phyloP scores from a whole-genome alignment of 2,888 invertebrate species.

The Drosophila prolongata region DNA sequence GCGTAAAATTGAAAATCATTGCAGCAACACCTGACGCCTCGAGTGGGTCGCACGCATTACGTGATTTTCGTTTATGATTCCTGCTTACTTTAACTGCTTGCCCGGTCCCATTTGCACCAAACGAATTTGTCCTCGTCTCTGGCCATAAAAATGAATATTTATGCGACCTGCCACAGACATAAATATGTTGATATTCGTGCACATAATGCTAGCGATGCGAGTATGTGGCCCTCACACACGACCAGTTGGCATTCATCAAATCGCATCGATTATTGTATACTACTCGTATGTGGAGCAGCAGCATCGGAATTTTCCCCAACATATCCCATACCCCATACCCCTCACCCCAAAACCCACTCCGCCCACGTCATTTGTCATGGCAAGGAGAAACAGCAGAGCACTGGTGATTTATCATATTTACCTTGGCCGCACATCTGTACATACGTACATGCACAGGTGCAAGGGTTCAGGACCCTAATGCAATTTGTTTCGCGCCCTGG shows the following conservation, averaged over 20 bases:
- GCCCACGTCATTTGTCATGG: slow-evolving; percentile 72
- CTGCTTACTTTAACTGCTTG: slow-evolving; percentile 73
- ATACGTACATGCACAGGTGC: slow-evolving; percentile 58
- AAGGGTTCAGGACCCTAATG: slow-evolving; percentile 71
- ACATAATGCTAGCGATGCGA: slow-evolving; percentile 55
- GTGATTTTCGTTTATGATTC: slow-evolving; percentile 81
- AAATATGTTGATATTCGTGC: slow-evolving; percentile 64
- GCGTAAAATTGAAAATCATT: slow-evolving; percentile 80
- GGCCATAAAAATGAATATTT: slow-evolving; percentile 79
- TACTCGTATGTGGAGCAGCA: slow-evolving; percentile 15
- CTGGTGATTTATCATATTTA: slow-evolving; percentile 79
- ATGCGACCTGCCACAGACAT: slow-evolving; percentile 60
- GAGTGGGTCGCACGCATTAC: slow-evolving; percentile 59
- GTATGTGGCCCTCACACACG: slow-evolving; percentile 17
- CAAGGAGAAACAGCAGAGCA: slow-evolving; percentile 47
- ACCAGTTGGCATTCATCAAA: slow-evolving; percentile 70
- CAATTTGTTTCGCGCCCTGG: slow-evolving; percentile 72
- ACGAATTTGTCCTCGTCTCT: slow-evolving; percentile 59
- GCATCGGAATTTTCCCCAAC: slow-evolving; percentile 24
- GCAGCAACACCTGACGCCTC: slow-evolving; percentile 76
- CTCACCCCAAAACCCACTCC: slow-evolving; percentile 37
- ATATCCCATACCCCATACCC: background rate
- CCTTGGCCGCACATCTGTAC: slow-evolving; percentile 33
- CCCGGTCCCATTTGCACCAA: slow-evolving; percentile 64
- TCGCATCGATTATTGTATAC: slow-evolving; percentile 76